Conservation (phyloP, 2,888 invertebrate species). For the Agriotes lineatus region DNA sequence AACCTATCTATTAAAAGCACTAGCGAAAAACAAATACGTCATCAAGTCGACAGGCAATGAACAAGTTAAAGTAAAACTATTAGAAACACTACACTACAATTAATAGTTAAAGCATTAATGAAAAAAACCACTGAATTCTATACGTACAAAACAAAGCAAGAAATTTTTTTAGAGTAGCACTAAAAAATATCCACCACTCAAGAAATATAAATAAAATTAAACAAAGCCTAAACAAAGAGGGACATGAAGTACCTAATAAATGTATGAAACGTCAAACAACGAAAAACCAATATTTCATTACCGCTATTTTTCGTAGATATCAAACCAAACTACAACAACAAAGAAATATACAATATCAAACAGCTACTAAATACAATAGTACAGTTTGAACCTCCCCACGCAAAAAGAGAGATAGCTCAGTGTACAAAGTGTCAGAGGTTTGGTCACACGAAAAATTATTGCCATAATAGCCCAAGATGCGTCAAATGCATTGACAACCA, state of each 20-base stretch:
- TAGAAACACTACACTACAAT: not conserved
- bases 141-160: not conserved
- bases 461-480: too few species aligned
- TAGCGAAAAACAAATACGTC: not conserved
- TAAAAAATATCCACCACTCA: conserved; percentile 3
- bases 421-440: too few species aligned
- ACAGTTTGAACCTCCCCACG: not conserved
- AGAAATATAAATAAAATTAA: not conserved
- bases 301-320: conserved; percentile 3
- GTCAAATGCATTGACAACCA: too few species aligned
- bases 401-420: too few species aligned
- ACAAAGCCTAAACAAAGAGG: not conserved
- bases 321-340: not conserved
- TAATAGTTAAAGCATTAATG: too few species aligned
- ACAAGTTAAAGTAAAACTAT: too few species aligned
- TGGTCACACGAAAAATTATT: too few species aligned
- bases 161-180: not conserved
- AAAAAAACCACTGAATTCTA: too few species aligned
- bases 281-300: not conserved
- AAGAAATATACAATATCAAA: not conserved
- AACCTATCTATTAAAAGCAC: not conserved
- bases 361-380: not conserved
- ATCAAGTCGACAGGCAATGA: too few species aligned
- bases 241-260: too few species aligned
- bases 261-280: too few species aligned